These are phyloP conservation scores for Pseudorasbora parva DNA, from an alignment of 2,113 vertebrate genomes.

Conservation along the genomic window DNA sequence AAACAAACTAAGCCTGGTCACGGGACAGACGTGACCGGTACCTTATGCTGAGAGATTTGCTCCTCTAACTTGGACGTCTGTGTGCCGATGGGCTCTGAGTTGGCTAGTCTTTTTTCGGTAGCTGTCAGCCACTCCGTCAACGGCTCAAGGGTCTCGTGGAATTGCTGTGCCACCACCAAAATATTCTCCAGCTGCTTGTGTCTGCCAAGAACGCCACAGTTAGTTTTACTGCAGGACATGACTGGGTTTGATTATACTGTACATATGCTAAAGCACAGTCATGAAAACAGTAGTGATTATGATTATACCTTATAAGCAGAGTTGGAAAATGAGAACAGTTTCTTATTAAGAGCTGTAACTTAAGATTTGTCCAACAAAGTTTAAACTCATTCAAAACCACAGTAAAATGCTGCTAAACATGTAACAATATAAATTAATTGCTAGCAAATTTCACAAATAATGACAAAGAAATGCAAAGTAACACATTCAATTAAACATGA, in stretches of 20 bases:
- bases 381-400: too few species aligned
- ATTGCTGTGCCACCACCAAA: constrained; percentile 91
- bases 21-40: constrained; percentile 56
- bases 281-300: background rate
- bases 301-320: background rate
- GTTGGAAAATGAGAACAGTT: background rate
- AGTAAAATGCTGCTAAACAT: too few species aligned
- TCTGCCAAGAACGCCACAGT: constrained; percentile 66
- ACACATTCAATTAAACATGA: too few species aligned
- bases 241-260: background rate
- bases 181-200: constrained; percentile 92
- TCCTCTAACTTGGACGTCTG: constrained; percentile 88
- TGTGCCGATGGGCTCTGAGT: constrained; percentile 91
- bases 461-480: too few species aligned
- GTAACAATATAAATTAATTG: too few species aligned
- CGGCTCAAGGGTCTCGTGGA: constrained; percentile 92
- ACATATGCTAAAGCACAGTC: background rate
- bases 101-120: constrained; percentile 88
- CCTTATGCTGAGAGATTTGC: constrained; percentile 93
- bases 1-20: background rate
- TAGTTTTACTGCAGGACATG: constrained; percentile 8
- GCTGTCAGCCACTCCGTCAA: constrained; percentile 87
- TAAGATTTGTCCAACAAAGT: background rate
- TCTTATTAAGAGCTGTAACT: background rate
- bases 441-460: too few species aligned